phyloP scores from a whole-genome alignment of 2,113 vertebrate species.

The Oryzias celebensis region DNA sequence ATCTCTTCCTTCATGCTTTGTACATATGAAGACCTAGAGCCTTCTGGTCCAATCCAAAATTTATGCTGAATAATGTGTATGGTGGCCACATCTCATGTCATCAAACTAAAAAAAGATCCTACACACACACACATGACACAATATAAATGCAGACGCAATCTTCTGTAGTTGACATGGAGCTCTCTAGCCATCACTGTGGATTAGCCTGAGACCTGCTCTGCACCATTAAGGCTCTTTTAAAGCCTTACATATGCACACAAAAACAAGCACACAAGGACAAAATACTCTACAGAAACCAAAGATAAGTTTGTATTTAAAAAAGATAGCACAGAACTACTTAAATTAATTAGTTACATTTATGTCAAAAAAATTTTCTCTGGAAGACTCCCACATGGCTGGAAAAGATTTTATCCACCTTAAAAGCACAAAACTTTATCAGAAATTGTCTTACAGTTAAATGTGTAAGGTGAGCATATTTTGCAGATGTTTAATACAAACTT shows the following conservation, averaged over 20 bases:
- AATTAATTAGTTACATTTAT: too few species aligned
- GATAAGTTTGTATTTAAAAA: too few species aligned
- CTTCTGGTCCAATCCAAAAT: constrained; percentile 79
- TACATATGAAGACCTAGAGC: constrained; percentile 60
- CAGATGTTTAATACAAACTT: too few species aligned
- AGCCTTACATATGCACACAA: constrained; percentile 73
- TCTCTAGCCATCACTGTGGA: constrained; percentile 92
- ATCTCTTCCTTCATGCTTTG: constrained; percentile 10
- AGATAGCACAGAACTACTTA: too few species aligned
- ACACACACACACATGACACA: constrained; percentile 4
- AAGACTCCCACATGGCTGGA: too few species aligned
- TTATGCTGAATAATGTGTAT: constrained; percentile 83
- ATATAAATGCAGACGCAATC: constrained; percentile 41
- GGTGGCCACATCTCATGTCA: constrained; percentile 73
- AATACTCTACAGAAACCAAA: constrained; percentile 11
- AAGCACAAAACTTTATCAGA: too few species aligned
- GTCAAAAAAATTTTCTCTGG: too few species aligned
- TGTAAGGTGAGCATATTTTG: too few species aligned
- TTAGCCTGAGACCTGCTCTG: constrained; percentile 90
- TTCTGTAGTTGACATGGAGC: constrained; percentile 82
- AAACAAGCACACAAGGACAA: constrained; percentile 6
- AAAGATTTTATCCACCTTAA: too few species aligned
- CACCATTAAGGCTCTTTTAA: constrained; percentile 90
- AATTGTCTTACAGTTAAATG: too few species aligned
- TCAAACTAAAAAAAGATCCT: constrained; percentile 28